Evolutionary conservation across 1,140 invertebrate species (phyloP).

Genomic region (Anastrepha obliqua): DNA sequence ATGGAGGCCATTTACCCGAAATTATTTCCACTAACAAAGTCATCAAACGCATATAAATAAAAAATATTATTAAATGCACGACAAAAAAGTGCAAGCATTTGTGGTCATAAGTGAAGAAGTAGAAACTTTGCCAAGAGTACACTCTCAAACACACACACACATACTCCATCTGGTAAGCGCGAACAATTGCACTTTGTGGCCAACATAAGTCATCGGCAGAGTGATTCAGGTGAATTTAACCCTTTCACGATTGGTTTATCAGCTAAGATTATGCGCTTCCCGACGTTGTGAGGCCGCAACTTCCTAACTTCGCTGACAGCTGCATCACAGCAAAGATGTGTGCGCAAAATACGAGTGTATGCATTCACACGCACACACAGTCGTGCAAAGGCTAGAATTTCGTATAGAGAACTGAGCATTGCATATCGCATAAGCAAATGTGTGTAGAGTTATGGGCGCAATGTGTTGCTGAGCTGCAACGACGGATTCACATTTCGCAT

Average conservation of each 20-base stretch:
- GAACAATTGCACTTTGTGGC: constrained; percentile 22
- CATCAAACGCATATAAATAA: too few species aligned
- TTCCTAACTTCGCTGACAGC: constrained; percentile 41
- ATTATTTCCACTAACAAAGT: too few species aligned
- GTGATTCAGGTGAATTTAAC: constrained; percentile 46
- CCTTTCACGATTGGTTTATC: constrained; percentile 47
- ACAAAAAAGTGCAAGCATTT: too few species aligned
- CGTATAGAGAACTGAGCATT: too few species aligned
- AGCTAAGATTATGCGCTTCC: constrained; percentile 39
- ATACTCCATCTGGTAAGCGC: neutral
- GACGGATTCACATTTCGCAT: neutral
- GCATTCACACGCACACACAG: neutral
- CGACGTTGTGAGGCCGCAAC: constrained; percentile 23
- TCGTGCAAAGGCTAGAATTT: neutral
- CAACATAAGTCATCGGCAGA: constrained; percentile 40
- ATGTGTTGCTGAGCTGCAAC: neutral
- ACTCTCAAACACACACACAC: neutral
- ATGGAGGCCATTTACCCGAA: too few species aligned
- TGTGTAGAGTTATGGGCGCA: neutral
- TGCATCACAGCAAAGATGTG: neutral
- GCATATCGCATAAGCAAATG: neutral
- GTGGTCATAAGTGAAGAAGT: too few species aligned
- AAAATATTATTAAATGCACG: too few species aligned
- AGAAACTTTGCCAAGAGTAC: too few species aligned
- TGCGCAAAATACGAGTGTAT: neutral